Conservation (phyloP, 2,888 invertebrate genomes). For the Globia sparganii region DNA sequence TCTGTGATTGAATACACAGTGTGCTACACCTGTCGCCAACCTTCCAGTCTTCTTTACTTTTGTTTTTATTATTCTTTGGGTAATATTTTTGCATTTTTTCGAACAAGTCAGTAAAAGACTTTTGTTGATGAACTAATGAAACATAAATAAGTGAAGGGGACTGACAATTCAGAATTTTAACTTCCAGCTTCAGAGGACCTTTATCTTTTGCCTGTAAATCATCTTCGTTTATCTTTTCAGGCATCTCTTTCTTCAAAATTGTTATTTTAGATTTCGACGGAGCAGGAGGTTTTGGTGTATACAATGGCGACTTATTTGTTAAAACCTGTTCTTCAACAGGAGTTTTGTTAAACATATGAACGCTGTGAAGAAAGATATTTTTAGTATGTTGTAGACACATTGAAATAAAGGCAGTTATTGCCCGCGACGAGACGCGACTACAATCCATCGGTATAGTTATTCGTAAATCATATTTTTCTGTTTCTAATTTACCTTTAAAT, state of each 20-base stretch:
- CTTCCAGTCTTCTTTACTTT: constrained; percentile 84
- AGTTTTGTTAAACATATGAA: constrained; percentile 79
- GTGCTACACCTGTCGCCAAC: constrained; percentile 88
- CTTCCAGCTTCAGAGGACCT: constrained; percentile 87
- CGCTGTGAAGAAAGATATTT: constrained; percentile 69
- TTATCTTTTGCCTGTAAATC: constrained; percentile 84
- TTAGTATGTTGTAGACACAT: not conserved
- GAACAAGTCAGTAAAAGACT: constrained; percentile 85
- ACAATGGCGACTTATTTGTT: constrained; percentile 75
- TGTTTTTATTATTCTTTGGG: constrained; percentile 71
- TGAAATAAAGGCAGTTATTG: not conserved
- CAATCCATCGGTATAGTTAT: not conserved
- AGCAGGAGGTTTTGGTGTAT: constrained; percentile 63
- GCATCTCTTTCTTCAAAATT: constrained; percentile 69
- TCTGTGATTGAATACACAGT: constrained; percentile 84
- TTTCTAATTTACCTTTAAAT: not conserved
- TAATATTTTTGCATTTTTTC: constrained; percentile 90
- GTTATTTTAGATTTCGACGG: constrained; percentile 66
- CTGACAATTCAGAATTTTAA: constrained; percentile 86
- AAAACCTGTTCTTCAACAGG: constrained; percentile 74
- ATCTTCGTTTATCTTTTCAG: constrained; percentile 65
- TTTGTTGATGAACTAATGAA: constrained; percentile 85
- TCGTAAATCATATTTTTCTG: not conserved
- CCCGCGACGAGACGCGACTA: not conserved
- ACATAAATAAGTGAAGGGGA: constrained; percentile 92